Evolutionary conservation across 2,888 invertebrate species (phyloP), one percentile per base, ranked within the genome.

Genomic region (Bombyx huttoni): DNA sequence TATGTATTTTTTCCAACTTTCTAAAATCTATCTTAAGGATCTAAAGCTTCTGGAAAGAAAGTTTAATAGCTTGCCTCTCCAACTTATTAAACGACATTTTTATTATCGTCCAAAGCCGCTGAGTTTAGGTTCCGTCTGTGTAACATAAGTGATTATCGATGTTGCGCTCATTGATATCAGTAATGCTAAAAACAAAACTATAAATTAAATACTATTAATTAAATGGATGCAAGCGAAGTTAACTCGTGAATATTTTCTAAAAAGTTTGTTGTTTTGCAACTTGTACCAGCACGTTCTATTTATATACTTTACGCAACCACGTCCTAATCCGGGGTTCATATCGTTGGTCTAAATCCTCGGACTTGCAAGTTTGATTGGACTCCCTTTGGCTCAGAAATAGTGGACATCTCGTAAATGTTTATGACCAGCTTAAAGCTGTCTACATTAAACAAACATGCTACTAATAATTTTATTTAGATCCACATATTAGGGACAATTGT

Each of bases 331-430:
- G 13, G 51, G 51, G 54, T 59, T 58, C 61, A 70, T 64, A 61
- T 56, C 59, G 54, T 62, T 58, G 61, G 54, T 65, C 62, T 64
- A 72, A 76, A 68, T 69, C 71, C 66, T 57, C 51, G 63, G 72
- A 64, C 73, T 71, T 68, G 65, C 68, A 75, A 76, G 67, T 75
- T 78, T 77, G 75, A 75, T 77, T 73, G 67, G 67, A 72, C 61
- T 64, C 64, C 62, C 60, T 61, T 54, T 55, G 59, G 57, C 58
- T 49, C 52, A 49, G 56, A 58, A 56, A 61, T 56, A 53, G 56
- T 54, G 56, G 56, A 62, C 62, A 61, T 65, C 62, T 67, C 67
- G 64, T 71, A 67, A 70, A 70, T 70, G 68, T 72, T 70, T 71
- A 72, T 60, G 66, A 57, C 56, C 51, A 58, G 62, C 63, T 69